Evolutionary conservation across 2,113 vertebrate genomes (phyloP).

Genomic region (Grammomys surdaster): DNA sequence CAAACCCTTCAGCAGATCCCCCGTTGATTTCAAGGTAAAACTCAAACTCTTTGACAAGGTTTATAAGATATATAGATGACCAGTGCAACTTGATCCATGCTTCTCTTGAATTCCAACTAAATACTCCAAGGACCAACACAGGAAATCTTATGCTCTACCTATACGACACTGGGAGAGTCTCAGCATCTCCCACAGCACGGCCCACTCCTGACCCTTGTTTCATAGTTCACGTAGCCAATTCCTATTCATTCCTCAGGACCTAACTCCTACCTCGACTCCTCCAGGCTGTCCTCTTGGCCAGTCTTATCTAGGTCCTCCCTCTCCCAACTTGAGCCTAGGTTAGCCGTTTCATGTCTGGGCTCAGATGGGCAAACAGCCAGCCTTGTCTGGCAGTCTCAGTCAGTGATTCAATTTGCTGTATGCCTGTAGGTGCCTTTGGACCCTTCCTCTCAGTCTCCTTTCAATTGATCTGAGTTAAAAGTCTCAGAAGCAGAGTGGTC

Average conservation of each 20-base stretch:
- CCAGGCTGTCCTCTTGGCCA: neutral
- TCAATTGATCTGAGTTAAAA: neutral
- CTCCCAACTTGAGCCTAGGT: neutral
- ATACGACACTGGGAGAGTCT: neutral
- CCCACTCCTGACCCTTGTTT: neutral
- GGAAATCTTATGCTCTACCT: neutral
- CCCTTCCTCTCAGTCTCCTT: neutral
- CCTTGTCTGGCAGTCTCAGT: neutral
- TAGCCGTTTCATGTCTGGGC: neutral
- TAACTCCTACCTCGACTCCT: neutral
- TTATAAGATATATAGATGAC: no score
- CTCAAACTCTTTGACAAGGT: neutral
- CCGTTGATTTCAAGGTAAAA: neutral
- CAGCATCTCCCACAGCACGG: neutral
- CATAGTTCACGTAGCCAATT: neutral
- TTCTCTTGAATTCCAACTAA: neutral
- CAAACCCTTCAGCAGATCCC: neutral
- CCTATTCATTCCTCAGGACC: neutral
- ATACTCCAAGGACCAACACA: neutral
- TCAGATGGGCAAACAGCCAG: neutral
- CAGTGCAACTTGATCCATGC: neutral
- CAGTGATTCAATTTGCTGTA: neutral
- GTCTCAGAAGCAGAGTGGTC: neutral
- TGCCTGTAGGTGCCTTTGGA: neutral
- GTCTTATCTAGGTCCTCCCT: neutral